A percentile compares a stretch with the other conserved stretches of the same genome.
Evolutionary conservation across 1,140 invertebrate species (phyloP).

Genomic region (Kradibia gibbosae): DNA sequence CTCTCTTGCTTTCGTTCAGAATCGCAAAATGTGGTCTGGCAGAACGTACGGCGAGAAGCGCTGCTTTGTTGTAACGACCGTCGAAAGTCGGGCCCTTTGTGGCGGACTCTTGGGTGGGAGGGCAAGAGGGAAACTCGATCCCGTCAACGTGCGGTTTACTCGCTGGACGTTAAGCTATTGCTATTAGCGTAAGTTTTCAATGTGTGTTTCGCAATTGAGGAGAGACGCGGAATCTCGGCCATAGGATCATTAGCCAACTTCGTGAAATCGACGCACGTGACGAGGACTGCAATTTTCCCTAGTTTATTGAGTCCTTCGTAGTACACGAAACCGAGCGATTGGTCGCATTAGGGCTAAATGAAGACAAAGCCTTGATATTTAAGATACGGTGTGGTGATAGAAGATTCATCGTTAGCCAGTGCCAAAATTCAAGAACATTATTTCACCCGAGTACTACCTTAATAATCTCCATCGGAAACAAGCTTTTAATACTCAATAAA

Average conservation of each 20-base stretch:
- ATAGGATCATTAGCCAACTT: neutral
- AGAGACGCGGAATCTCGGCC: neutral
- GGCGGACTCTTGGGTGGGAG: neutral
- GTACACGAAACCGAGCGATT: neutral
- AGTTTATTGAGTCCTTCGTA: neutral
- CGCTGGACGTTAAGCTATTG: neutral
- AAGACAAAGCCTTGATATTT: neutral
- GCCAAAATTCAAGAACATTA: too few species aligned
- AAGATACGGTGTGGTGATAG: neutral
- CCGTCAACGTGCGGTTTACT: neutral
- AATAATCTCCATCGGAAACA: too few species aligned
- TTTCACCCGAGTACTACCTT: too few species aligned
- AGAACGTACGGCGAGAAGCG: neutral
- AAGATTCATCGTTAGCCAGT: too few species aligned
- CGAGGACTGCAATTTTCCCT: neutral
- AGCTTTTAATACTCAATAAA: too few species aligned
- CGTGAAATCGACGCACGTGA: neutral
- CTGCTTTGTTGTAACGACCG: neutral
- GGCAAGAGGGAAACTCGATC: neutral
- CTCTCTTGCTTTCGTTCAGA: neutral
- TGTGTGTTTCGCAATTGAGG: neutral
- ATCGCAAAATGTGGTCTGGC: conserved; percentile 18
- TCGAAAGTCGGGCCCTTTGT: neutral
- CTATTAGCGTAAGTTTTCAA: conserved; percentile 22
- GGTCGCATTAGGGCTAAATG: neutral